Base-by-base conservation (phyloP, 2,113 vertebrate species). In the Amblyopsis rosae region DNA sequence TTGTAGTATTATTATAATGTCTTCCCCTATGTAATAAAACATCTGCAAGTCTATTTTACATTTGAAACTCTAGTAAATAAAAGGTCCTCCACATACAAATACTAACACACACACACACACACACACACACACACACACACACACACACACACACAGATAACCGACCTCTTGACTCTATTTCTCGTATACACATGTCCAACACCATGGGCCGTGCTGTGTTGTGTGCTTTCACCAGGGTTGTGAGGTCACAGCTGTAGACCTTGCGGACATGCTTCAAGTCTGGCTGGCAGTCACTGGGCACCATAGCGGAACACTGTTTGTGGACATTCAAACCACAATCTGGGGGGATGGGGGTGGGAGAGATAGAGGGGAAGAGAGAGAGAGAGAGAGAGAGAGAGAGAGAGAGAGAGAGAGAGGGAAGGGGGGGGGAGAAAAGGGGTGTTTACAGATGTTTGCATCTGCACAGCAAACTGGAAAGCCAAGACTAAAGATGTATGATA, bases 281-380 rank as follows among this genome's bases (percentile, higher is more conserved):
- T 7, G 98, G 98, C 75, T 98, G 98, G 89, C 98, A 99, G 93
- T 99, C 96, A 75, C 97, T 93, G 35, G 97, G 95, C 59, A 98
- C 97, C 96, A 97, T 95, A 91, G 96, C 92, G 12, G 96, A 97
- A 87, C 98, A 99, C 1, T 99, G 96, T 89, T 98, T 98, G 90
- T 99, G 98, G 85, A 98, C 96, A 73, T 99, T 99, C 90, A 99
- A 88, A 68, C 98, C 98, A 84, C 98, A 99, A 74, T 99, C 98
- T 99, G 60, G 9, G 70, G 0, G 73, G 54, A n/a, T 26, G 26
- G 2, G 26, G 26, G n/a, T 2, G 26, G 63, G 59, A 12, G 1
- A 81, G 59, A 7, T 41, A 46, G 26, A 50, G 13, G 65, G 33
- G 1, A 64, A 69, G 49, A 54, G 54, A 81, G 19, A 67, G 11